These are phyloP conservation scores for Psittacus erithacus DNA, from an alignment of 2,113 vertebrate species.

Conservation along the genomic window DNA sequence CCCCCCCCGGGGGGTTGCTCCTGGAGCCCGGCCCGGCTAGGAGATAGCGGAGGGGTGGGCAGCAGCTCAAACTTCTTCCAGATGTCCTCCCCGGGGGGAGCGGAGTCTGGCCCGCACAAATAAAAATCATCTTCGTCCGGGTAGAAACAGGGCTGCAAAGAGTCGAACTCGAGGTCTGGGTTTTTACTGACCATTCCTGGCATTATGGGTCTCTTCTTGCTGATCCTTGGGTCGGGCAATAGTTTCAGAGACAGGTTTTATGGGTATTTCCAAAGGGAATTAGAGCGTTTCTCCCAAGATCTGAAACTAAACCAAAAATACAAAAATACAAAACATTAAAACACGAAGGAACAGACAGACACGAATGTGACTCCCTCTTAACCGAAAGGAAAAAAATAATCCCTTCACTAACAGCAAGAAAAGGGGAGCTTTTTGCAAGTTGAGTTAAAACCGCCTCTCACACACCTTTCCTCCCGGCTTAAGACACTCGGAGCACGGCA, in stretches of 20 bases:
- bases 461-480: constrained; percentile 19
- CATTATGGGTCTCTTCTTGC: constrained; percentile 76
- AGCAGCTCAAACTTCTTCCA: constrained; percentile 99
- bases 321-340: not conserved
- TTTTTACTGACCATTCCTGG: constrained; percentile 92
- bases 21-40: constrained; percentile 89
- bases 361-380: not conserved
- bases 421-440: not conserved
- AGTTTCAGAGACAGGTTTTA: constrained; percentile 5
- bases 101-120: constrained; percentile 92
- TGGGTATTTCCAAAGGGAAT: constrained; percentile 24
- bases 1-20: constrained; percentile 74
- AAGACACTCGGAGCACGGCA: not conserved
- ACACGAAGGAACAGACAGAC: not conserved
- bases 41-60: constrained; percentile 95
- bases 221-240: not conserved
- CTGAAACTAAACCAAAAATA: constrained; percentile 31
- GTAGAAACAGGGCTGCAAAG: constrained; percentile 96
- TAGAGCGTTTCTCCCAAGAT: not conserved
- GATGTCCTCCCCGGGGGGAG: constrained; percentile 98
- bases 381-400: not conserved
- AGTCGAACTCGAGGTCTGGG: constrained; percentile 97
- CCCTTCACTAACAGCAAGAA: not conserved
- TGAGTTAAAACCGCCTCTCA: not conserved
- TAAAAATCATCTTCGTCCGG: constrained; percentile 99